phyloP scores from a whole-genome alignment of 2,888 invertebrate genomes.

The Minunthozetes semirufus region DNA sequence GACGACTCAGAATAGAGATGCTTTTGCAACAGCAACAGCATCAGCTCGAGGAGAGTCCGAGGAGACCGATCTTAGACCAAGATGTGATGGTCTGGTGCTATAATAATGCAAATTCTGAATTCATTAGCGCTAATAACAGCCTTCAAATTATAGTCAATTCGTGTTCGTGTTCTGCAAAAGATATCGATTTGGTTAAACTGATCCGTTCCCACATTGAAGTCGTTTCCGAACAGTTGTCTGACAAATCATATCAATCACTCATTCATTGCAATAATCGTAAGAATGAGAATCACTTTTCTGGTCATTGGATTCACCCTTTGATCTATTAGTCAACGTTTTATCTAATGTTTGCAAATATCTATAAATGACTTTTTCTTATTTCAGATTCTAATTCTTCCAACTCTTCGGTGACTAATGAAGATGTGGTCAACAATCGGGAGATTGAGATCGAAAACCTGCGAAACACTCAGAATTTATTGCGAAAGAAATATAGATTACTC shows the following conservation, averaged over 20 bases:
- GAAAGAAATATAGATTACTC: background rate
- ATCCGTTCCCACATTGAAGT: slow-evolving; percentile 15
- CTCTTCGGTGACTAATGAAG: background rate
- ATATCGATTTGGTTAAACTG: background rate
- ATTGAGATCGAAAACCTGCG: slow-evolving; percentile 9
- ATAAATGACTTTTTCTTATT: background rate
- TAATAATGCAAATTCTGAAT: slow-evolving; percentile 5
- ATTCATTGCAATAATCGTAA: background rate
- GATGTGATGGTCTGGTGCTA: background rate
- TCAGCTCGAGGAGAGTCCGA: background rate
- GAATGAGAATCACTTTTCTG: background rate
- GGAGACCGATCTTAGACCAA: background rate
- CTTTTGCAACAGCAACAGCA: slow-evolving; percentile 11
- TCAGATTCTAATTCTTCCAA: background rate
- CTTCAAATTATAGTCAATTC: background rate
- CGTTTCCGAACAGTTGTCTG: slow-evolving; percentile 9
- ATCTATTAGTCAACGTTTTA: background rate
- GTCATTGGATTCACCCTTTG: too few relatives aligned
- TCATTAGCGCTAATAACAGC: background rate
- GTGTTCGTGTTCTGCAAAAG: background rate
- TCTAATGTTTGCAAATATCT: too few relatives aligned
- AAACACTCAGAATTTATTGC: background rate
- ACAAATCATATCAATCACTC: slow-evolving; percentile 16
- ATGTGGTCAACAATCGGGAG: background rate
- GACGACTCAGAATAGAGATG: background rate